These are phyloP conservation scores for Epinephelus malabaricus DNA, from an alignment of 2,797 vertebrate genomes.

Conservation along the genomic window DNA sequence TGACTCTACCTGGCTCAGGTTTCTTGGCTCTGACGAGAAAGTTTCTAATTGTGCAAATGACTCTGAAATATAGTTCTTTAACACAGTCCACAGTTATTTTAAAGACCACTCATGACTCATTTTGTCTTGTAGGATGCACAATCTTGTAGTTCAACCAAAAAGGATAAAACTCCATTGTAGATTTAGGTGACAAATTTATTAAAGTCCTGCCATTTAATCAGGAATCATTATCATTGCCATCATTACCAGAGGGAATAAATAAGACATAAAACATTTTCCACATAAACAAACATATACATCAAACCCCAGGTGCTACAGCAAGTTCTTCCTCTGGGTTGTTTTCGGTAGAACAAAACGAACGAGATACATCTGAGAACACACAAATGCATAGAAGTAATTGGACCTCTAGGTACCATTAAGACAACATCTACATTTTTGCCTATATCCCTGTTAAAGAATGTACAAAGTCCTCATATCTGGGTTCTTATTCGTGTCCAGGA, in stretches of 20 bases:
- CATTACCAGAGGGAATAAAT: constrained; percentile 93
- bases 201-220: constrained; percentile 88
- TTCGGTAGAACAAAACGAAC: constrained; percentile 79
- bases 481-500: constrained; percentile 71
- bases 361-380: constrained; percentile 85
- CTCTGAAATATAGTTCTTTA: neutral
- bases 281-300: constrained; percentile 87
- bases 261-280: constrained; percentile 91
- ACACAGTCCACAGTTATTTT: neutral
- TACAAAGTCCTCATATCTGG: constrained; percentile 81
- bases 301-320: constrained; percentile 58
- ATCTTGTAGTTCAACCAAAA: constrained; percentile 25
- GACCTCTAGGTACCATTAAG: constrained; percentile 77
- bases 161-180: constrained; percentile 46
- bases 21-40: constrained; percentile 15
- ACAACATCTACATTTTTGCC: constrained; percentile 82
- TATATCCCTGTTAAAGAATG: constrained; percentile 80
- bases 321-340: constrained; percentile 59
- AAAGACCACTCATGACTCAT: neutral
- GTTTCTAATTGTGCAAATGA: neutral
- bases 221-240: constrained; percentile 71
- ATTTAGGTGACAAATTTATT: constrained; percentile 96
- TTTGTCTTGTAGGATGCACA: neutral
- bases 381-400: constrained; percentile 86
- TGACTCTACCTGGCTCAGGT: neutral